phyloP scores from a whole-genome alignment of 1,140 invertebrate genomes.

The Magallana ariakensis region DNA sequence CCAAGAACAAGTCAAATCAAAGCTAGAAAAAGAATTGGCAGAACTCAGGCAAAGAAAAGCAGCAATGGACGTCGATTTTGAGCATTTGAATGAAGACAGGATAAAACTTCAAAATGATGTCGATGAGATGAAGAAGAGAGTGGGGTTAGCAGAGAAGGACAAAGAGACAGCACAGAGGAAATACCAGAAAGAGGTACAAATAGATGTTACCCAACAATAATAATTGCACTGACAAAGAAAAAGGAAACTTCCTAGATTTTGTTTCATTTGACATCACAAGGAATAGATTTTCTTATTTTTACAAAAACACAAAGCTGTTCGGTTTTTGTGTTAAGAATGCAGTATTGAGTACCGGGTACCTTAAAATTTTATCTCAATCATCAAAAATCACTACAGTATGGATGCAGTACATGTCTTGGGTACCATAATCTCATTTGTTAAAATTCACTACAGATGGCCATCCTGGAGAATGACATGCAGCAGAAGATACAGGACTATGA shows the following conservation, averaged over 20 bases:
- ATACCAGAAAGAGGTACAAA: constrained; percentile 74
- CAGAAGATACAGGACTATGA: constrained; percentile 74
- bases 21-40: constrained; percentile 67
- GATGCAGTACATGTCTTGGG: not conserved
- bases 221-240: no score
- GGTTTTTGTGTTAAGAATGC: no score
- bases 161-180: constrained; percentile 74
- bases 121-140: constrained; percentile 73
- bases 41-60: constrained; percentile 70
- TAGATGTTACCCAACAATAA: no score
- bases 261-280: no score
- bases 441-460: constrained; percentile 67
- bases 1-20: constrained; percentile 66
- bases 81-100: constrained; percentile 72
- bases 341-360: no score
- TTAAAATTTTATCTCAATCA: no score
- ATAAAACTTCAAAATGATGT: constrained; percentile 68
- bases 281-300: no score
- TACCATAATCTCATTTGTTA: not conserved
- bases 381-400: not conserved
- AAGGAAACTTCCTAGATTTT: no score
- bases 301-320: no score
- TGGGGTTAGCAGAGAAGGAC: constrained; percentile 69
- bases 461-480: constrained; percentile 73
- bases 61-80: constrained; percentile 71